A percentile compares a stretch with the other conserved stretches of the same genome.
Conservation (phyloP, 2,797 vertebrate species). For the Onychomys arenicola region DNA sequence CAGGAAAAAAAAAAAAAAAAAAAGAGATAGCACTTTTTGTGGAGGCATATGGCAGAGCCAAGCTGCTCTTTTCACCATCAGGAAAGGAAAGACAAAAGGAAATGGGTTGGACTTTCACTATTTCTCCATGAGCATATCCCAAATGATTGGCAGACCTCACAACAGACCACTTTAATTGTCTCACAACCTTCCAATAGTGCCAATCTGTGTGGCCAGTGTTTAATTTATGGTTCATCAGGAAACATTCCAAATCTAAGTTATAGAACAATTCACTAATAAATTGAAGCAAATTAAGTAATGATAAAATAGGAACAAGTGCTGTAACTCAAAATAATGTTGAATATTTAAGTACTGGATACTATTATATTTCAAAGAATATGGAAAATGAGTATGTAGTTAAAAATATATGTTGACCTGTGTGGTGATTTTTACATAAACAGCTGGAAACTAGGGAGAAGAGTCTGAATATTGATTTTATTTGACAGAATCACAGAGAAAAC, state of each 20-base stretch:
- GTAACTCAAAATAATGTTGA: background rate
- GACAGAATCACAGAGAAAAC: background rate
- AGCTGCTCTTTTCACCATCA: background rate
- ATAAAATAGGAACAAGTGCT: slow-evolving; percentile 29
- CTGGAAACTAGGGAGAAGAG: background rate
- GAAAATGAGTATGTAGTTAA: slow-evolving; percentile 7
- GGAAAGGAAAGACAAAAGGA: background rate
- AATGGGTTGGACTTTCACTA: background rate
- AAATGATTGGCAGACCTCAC: background rate
- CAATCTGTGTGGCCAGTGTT: background rate
- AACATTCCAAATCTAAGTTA: background rate
- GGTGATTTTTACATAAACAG: slow-evolving; percentile 16
- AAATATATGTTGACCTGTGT: background rate
- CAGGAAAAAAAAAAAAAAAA: background rate
- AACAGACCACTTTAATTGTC: background rate
- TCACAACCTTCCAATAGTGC: background rate
- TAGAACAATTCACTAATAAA: background rate
- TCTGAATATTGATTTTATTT: slow-evolving; percentile 61
- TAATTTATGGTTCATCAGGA: background rate
- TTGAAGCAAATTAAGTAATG: background rate
- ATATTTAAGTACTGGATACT: background rate
- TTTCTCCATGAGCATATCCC: background rate
- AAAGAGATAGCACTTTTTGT: background rate
- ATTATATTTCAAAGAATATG: background rate
- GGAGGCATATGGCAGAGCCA: background rate